A percentile compares a stretch with the other conserved stretches of the same genome.
Evolutionary conservation across 2,797 vertebrate species (phyloP).

Genomic region (Danionella dracula): DNA sequence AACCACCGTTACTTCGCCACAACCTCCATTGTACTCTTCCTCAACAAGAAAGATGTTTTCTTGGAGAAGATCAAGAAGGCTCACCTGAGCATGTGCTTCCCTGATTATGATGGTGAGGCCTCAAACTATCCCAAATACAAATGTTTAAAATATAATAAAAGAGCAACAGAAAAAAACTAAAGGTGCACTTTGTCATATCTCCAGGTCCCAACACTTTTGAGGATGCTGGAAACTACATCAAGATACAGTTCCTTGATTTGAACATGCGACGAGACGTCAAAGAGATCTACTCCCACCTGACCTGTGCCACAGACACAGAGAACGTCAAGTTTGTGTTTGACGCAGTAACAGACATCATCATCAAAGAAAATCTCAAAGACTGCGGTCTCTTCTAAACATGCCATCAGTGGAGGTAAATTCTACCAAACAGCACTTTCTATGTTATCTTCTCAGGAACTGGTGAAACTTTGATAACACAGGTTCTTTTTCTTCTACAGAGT

Average conservation of each 20-base stretch:
- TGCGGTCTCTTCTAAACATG: slow-evolving; percentile 90
- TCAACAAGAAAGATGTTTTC: slow-evolving; percentile 99
- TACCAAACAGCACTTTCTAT: not conserved
- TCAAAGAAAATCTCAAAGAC: slow-evolving; percentile 98
- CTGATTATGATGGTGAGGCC: slow-evolving; percentile 89
- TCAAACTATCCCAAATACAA: not conserved
- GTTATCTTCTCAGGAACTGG: too few species aligned
- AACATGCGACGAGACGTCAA: slow-evolving; percentile 89
- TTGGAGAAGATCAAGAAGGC: slow-evolving; percentile 96
- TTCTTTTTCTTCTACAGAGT: not conserved
- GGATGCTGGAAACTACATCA: slow-evolving; percentile 95
- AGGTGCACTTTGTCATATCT: not conserved
- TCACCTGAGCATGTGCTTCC: slow-evolving; percentile 97
- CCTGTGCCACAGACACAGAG: slow-evolving; percentile 96
- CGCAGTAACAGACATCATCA: slow-evolving; percentile 97
- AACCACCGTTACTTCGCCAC: slow-evolving; percentile 95
- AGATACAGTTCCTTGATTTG: slow-evolving; percentile 92
- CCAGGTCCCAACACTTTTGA: slow-evolving; percentile 92
- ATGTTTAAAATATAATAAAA: not conserved
- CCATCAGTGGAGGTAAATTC: slow-evolving; percentile 6
- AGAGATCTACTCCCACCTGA: slow-evolving; percentile 98
- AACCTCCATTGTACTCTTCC: slow-evolving; percentile 96
- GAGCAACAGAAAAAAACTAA: too few species aligned
- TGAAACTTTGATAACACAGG: not conserved
- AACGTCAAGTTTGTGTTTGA: slow-evolving; percentile 99